Evolutionary conservation across 2,888 invertebrate genomes (phyloP), one percentile per base, ranked within the genome.

Genomic region (Lepidonotus clava): DNA sequence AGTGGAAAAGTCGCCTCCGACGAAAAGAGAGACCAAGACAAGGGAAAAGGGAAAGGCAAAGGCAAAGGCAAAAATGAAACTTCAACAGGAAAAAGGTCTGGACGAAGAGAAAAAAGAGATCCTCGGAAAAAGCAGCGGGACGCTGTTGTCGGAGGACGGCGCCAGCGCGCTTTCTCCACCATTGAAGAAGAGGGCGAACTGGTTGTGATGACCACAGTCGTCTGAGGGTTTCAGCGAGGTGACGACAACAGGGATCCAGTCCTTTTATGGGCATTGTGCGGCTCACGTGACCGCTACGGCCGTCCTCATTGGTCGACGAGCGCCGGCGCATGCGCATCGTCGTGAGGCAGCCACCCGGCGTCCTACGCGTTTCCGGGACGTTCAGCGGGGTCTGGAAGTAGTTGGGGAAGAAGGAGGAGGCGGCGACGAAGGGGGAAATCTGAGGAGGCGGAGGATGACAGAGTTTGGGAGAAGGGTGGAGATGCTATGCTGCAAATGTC

Each of bases 121-220:
- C 46, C 80, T 80, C 41, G 80, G 34, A 14, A 14, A 41, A 51
- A 51, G 34, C 21, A 46, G 32, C 46, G 51, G 6, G n/a, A 6
- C 32, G 24, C 11, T 8, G 46, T 28, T 80, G 41, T 28, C 46
- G 28, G 80, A 80, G 80, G 80, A 46, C 41, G 80, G 80, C 41
- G 34, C 46, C 28, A 46, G 28, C 80, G 80, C 41, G 21, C 80
- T 46, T 80, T 80, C 80, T 80, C 80, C 80, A 80, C 80, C 80
- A 80, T 80, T 80, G 80, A 80, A 80, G 80, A 80, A 80, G 80
- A 80, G 28, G 80, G 80, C 80, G 80, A 80, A 80, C 80, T 80
- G 80, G 80, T 80, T 80, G 46, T 80, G 80, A 80, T 80, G 46
- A 80, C 80, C 2, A 80, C 80, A 28, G 80, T 80, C 11, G 80